Evolutionary conservation across 2,888 invertebrate species (phyloP).

Genomic region (Exocentrus adspersus): DNA sequence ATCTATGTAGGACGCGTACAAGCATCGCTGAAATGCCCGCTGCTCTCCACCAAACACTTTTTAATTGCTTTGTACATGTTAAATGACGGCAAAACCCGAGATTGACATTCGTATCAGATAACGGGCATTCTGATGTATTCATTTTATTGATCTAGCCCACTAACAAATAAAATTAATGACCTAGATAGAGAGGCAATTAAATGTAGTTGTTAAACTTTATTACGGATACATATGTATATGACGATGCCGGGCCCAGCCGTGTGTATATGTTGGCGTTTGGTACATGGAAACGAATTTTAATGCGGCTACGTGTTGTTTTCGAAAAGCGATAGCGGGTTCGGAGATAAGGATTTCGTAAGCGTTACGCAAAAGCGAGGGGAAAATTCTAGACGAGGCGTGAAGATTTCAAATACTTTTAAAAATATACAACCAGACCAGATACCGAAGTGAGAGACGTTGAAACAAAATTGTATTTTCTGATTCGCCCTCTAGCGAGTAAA

Average conservation of each 20-base stretch:
- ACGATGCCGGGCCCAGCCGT: neutral
- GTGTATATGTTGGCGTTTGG: neutral
- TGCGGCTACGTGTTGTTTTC: neutral
- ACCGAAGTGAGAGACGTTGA: too few species aligned
- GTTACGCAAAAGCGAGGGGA: neutral
- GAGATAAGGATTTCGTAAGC: neutral
- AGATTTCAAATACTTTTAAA: too few species aligned
- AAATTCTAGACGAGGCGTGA: neutral
- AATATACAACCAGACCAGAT: too few species aligned
- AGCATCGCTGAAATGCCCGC: neutral
- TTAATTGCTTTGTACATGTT: conserved; percentile 17
- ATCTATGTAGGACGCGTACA: neutral
- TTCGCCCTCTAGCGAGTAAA: too few species aligned
- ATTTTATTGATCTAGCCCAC: conserved; percentile 13
- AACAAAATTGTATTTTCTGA: too few species aligned
- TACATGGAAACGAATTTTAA: conserved; percentile 4
- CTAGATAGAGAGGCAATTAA: conserved; percentile 17
- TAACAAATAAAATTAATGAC: conserved; percentile 27
- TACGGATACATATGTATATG: conserved; percentile 20
- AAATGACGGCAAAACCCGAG: conserved; percentile 2
- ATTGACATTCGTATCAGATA: conserved; percentile 24
- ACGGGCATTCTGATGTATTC: conserved; percentile 11
- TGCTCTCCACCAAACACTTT: neutral
- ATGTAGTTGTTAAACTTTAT: conserved; percentile 15
- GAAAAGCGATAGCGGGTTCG: neutral